Conservation (phyloP, 2,888 invertebrate genomes). For the Helleia helle region DNA sequence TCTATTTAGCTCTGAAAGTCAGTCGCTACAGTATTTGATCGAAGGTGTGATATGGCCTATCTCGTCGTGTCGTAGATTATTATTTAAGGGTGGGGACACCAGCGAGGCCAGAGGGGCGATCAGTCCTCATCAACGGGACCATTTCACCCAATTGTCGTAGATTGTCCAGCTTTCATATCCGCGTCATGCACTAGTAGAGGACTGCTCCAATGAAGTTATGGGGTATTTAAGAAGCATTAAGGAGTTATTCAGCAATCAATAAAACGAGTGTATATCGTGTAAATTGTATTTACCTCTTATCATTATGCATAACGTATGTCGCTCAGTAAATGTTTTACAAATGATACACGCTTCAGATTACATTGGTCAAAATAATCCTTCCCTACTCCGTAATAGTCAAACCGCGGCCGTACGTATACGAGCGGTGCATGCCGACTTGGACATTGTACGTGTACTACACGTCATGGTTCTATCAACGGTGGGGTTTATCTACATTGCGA, state of each 20-base stretch:
- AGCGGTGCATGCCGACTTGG: neutral
- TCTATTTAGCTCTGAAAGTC: too few relatives aligned
- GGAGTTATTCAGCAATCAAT: slow-evolving; percentile 28
- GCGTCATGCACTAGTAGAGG: too few relatives aligned
- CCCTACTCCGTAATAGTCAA: neutral
- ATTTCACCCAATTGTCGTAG: too few relatives aligned
- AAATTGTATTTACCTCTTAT: slow-evolving; percentile 73
- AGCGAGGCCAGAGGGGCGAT: too few relatives aligned
- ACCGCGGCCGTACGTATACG: neutral
- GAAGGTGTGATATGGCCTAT: too few relatives aligned
- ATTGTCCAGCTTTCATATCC: neutral
- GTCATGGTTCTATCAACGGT: neutral
- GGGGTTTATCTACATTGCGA: slow-evolving; percentile 2
- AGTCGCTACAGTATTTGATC: too few relatives aligned
- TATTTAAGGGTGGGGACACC: too few relatives aligned
- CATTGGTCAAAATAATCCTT: slow-evolving; percentile 66
- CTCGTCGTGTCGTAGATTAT: too few relatives aligned
- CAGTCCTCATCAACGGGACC: too few relatives aligned
- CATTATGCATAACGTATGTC: slow-evolving; percentile 61
- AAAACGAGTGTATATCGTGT: slow-evolving; percentile 54
- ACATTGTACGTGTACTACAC: neutral
- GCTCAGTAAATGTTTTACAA: slow-evolving; percentile 62
- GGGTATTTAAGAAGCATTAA: neutral
- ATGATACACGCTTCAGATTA: slow-evolving; percentile 68
- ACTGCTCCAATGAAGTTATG: neutral